A percentile compares a stretch with the other conserved stretches of the same genome.
Evolutionary conservation across 2,888 invertebrate genomes (phyloP).

Genomic region (Abrostola tripartita): DNA sequence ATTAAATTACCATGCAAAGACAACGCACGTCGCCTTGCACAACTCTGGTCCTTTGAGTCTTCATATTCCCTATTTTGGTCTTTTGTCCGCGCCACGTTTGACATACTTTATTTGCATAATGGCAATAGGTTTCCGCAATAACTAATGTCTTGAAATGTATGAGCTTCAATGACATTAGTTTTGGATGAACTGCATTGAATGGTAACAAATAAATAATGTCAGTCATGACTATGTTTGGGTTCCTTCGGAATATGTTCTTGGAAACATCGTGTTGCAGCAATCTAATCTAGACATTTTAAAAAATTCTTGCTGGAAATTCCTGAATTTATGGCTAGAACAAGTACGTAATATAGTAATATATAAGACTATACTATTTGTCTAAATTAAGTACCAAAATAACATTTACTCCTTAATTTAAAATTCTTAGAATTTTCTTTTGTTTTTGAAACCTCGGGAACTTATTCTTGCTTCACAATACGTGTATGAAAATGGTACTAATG

Average conservation of each 20-base stretch:
- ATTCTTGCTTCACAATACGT: slow-evolving; percentile 31
- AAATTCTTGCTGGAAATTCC: too few species aligned
- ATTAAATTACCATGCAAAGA: slow-evolving; percentile 60
- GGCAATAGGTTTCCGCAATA: slow-evolving; percentile 36
- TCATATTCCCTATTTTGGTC: slow-evolving; percentile 55
- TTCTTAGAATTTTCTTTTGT: slow-evolving; percentile 30
- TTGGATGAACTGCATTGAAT: slow-evolving; percentile 8
- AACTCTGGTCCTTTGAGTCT: slow-evolving; percentile 56
- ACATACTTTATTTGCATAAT: slow-evolving; percentile 31
- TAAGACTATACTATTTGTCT: neutral
- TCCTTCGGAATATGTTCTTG: neutral
- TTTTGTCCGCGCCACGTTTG: slow-evolving; percentile 36
- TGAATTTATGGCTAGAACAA: too few species aligned
- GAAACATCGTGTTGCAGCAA: too few species aligned
- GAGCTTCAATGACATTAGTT: slow-evolving; percentile 25
- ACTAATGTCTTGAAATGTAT: slow-evolving; percentile 22
- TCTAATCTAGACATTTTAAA: too few species aligned
- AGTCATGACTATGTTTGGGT: slow-evolving; percentile 6
- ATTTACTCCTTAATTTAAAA: slow-evolving; percentile 13
- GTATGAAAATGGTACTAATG: slow-evolving; percentile 51
- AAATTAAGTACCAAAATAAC: slow-evolving; percentile 9
- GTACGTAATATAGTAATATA: neutral
- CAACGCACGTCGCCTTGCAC: slow-evolving; percentile 56
- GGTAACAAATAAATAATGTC: slow-evolving; percentile 11
- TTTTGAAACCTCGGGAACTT: slow-evolving; percentile 22